phyloP scores from a whole-genome alignment of 2,797 vertebrate species.

The Leucoraja ocellata region DNA sequence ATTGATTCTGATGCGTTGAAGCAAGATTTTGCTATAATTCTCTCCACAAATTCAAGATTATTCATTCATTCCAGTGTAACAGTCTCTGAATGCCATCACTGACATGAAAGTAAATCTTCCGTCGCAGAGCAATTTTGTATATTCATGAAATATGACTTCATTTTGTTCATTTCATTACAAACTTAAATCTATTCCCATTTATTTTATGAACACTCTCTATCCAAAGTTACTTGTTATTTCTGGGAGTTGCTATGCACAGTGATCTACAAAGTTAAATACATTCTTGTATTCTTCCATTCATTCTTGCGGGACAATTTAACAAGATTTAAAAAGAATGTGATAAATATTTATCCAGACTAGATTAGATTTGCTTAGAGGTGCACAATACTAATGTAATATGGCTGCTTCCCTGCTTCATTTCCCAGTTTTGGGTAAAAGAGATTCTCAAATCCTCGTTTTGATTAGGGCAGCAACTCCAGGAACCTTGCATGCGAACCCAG shows the following conservation, averaged over 20 bases:
- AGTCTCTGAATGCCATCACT: not conserved
- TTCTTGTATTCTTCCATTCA: not conserved
- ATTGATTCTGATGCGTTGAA: not conserved
- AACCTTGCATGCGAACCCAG: not conserved
- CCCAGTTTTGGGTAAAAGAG: no score
- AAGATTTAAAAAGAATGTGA: not conserved
- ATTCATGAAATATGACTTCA: not conserved
- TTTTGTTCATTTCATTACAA: not conserved
- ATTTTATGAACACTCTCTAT: not conserved
- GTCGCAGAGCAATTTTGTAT: not conserved
- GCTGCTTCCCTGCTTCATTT: not conserved
- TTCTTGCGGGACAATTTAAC: not conserved
- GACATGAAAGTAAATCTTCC: not conserved
- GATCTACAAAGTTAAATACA: not conserved
- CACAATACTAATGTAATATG: not conserved
- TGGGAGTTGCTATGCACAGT: not conserved
- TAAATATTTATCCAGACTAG: not conserved
- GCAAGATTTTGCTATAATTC: not conserved
- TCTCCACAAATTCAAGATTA: not conserved
- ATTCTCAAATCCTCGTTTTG: not conserved
- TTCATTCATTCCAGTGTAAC: not conserved
- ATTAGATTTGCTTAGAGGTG: not conserved
- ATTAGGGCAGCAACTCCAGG: not conserved
- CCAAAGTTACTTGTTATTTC: not conserved
- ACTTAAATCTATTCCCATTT: not conserved